Evolutionary conservation across 2,797 vertebrate genomes (phyloP), one percentile per base, ranked within the genome.

Genomic region (Megalops cyprinoides): DNA sequence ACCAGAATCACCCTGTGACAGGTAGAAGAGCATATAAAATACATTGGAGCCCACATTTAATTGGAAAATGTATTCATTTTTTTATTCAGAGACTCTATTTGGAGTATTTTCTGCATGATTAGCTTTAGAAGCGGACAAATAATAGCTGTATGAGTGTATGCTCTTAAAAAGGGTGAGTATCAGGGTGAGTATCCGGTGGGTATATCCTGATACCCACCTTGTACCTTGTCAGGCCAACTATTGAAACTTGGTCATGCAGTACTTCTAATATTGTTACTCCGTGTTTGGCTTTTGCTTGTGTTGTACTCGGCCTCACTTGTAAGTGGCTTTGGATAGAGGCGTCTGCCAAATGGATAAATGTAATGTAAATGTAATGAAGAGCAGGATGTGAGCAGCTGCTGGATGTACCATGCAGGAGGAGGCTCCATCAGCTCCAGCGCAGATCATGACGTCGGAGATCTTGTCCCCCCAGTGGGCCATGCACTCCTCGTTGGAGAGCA

Each of bases 351-450:
- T n/a, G n/a, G n/a, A n/a, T n/a, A n/a, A n/a, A n/a, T n/a, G n/a
- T n/a, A n/a, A n/a, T n/a, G n/a, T n/a, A n/a, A n/a, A n/a, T n/a
- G n/a, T n/a, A n/a, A n/a, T n/a, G n/a, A n/a, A 58, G 5, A 25
- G 55, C n/a, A 31, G 58, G 25, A 18, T 65, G 62, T 44, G 67
- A 44, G 18, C 37, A 71, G 39, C 34, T 44, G 51, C 12, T 3
- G 34, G 71, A 84, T 88, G 62, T 85, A 96, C 95, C 93, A 93
- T 96, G 92, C 96, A 97, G 71, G 96, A 96, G 65, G 96, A 93
- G 76, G 94, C 90, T 1, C 96, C 95, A 0, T 85, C 91, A n/a
- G 87, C 96, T 0, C 96, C 95, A 0, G 95, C 94, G 0, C 95
- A 97, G 85, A 97, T 85, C 95, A 96, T 96, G 49, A 90, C 25